Conservation (phyloP, 2,113 vertebrate genomes). For the Eublepharis macularius region DNA sequence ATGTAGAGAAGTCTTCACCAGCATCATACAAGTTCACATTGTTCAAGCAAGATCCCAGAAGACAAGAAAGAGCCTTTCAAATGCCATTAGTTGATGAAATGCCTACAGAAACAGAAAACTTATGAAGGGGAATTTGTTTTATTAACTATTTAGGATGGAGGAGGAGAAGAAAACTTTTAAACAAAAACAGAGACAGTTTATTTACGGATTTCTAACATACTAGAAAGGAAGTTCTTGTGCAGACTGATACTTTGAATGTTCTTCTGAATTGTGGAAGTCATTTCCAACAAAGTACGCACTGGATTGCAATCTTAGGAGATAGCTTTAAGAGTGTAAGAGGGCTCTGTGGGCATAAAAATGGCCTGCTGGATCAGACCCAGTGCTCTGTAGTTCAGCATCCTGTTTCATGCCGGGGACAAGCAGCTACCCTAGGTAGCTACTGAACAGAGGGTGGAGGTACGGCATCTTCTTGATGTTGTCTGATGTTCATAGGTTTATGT, state of each 20-base stretch:
- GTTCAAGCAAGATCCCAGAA: conserved; percentile 24
- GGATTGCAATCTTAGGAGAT: too few relatives aligned
- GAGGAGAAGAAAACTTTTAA: conserved; percentile 32
- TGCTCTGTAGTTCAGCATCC: too few relatives aligned
- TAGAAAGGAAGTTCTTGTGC: conserved; percentile 11
- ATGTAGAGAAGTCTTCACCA: conserved; percentile 11
- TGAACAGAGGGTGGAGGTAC: too few relatives aligned
- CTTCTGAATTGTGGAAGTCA: neutral
- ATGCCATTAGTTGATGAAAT: conserved; percentile 40
- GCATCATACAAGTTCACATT: conserved; percentile 23
- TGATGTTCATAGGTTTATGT: too few relatives aligned
- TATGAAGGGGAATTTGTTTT: conserved; percentile 20
- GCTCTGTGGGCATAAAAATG: too few relatives aligned
- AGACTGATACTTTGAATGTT: neutral
- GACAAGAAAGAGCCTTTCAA: conserved; percentile 35
- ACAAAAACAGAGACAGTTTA: conserved; percentile 40
- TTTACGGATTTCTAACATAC: conserved; percentile 46
- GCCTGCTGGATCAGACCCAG: too few relatives aligned
- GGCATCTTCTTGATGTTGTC: too few relatives aligned
- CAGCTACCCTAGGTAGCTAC: too few relatives aligned
- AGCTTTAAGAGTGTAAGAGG: too few relatives aligned
- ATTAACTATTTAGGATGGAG: conserved; percentile 47
- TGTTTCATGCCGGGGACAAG: too few relatives aligned
- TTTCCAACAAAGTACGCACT: neutral
- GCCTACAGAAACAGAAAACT: neutral